Evolutionary conservation across 1,140 invertebrate genomes (phyloP), one percentile per base, ranked within the genome.

Genomic region (Bombus cullumanus): DNA sequence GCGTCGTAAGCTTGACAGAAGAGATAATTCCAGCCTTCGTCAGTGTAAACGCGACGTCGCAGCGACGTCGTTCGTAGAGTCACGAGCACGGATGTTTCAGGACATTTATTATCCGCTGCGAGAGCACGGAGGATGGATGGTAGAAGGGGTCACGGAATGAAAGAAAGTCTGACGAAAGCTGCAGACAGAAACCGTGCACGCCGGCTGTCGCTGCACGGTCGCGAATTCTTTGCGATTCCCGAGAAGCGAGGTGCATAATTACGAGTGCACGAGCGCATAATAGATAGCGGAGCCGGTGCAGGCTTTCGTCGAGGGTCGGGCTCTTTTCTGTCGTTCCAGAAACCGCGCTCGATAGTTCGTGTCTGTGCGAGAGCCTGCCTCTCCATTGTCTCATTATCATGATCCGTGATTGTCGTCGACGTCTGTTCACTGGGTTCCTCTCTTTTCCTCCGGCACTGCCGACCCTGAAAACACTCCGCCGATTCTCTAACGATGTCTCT

Each of bases 181-280:
- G 83, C 64, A 59, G 66, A 64, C 76, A 34, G 43, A 31, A 34
- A 71, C 41, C 43, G 18, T n/a, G 66, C 68, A 57, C 15, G 47
- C 25, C 37, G 78, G 43, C 59, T 25, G 59, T 62, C 59, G n/a
- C 28, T 77, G 53, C 15, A 57, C 74, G 37, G 5, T 73, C 72
- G 77, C 82, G 83, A 76, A 81, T 87, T 87, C 71, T 87, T 87
- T 85, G 83, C 83, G 86, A 85, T 79, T 43, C 69, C 18, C 62
- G 76, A 18, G 75, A 76, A 75, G n/a, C 71, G 53, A 85, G 71
- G 31, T 72, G 83, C 77, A 85, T 87, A 87, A 87, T 87, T 87
- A 87, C 83, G 82, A 87, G 86, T 87, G 86, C 86, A 87, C 47
- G 34, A 62, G 71, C 83, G 64, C 53, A 85, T 84, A 86, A 86